These are phyloP conservation scores for Caretta caretta DNA, from an alignment of 2,113 vertebrate genomes.

Conservation along the genomic window DNA sequence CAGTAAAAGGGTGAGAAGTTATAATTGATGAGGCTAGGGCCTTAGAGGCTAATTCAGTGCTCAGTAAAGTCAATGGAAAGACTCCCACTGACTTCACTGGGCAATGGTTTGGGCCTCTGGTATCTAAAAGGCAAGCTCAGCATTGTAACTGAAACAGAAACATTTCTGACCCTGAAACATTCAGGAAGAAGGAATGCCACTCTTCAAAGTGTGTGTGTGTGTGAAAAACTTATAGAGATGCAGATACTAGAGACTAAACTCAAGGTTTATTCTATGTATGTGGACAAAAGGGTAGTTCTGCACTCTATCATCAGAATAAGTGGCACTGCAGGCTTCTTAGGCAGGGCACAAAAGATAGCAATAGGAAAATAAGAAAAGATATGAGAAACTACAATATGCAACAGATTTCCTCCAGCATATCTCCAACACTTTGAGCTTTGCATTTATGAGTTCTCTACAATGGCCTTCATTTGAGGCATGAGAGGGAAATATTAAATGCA, in stretches of 20 bases:
- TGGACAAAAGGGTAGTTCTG: fast-evolving
- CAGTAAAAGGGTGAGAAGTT: neutral
- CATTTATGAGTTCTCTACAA: neutral
- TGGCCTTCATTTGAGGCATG: neutral
- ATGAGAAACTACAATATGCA: neutral
- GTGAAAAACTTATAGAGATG: neutral
- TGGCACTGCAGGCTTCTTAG: neutral
- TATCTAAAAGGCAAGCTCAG: neutral
- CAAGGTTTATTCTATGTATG: neutral
- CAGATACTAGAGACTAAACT: neutral
- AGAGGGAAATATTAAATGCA: neutral
- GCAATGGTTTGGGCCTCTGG: neutral
- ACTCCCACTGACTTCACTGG: fast-evolving
- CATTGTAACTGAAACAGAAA: neutral
- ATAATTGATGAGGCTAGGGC: neutral
- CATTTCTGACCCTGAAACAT: neutral
- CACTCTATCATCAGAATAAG: neutral
- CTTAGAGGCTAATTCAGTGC: neutral
- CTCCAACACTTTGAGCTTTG: neutral
- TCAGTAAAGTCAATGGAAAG: neutral
- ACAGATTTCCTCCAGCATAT: neutral
- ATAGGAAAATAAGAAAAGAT: neutral
- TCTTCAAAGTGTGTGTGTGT: neutral
- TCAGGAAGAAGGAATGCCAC: neutral
- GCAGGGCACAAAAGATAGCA: neutral